Conservation (phyloP, 2,888 invertebrate genomes). For the Dermolepida albohirtum region DNA sequence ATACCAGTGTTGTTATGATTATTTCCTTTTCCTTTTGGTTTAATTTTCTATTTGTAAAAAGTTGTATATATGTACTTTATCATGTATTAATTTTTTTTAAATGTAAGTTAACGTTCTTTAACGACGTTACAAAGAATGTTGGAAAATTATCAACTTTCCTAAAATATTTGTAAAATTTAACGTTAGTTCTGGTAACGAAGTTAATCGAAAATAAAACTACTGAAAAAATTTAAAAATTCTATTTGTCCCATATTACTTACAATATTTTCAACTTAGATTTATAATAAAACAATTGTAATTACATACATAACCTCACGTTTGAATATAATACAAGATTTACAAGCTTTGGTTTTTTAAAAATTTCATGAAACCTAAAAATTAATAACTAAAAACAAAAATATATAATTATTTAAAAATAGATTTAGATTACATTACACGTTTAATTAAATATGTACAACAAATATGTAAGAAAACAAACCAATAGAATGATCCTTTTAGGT, state of each 20-base stretch:
- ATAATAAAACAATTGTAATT: constrained; percentile 43
- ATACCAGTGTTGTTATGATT: too few relatives aligned
- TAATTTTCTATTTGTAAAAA: too few relatives aligned
- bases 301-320: constrained; percentile 34
- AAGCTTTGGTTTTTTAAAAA: constrained; percentile 61
- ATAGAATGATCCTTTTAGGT: constrained; percentile 1
- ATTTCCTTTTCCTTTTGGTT: too few relatives aligned
- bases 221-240: constrained; percentile 44
- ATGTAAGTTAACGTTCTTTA: too few relatives aligned
- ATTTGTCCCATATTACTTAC: constrained; percentile 47
- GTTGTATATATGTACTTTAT: too few relatives aligned
- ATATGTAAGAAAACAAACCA: constrained; percentile 22
- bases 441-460: constrained; percentile 21
- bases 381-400: constrained; percentile 39
- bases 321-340: constrained; percentile 62
- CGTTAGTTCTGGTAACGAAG: too few relatives aligned
- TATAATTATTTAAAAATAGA: constrained; percentile 21
- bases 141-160: too few relatives aligned
- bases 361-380: constrained; percentile 44
- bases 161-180: too few relatives aligned
- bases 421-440: constrained; percentile 7
- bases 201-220: constrained; percentile 29
- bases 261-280: constrained; percentile 44
- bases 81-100: too few relatives aligned
- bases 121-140: too few relatives aligned